These are phyloP conservation scores for Pheosia tremula DNA, from an alignment of 2,888 invertebrate genomes.

Conservation along the genomic window DNA sequence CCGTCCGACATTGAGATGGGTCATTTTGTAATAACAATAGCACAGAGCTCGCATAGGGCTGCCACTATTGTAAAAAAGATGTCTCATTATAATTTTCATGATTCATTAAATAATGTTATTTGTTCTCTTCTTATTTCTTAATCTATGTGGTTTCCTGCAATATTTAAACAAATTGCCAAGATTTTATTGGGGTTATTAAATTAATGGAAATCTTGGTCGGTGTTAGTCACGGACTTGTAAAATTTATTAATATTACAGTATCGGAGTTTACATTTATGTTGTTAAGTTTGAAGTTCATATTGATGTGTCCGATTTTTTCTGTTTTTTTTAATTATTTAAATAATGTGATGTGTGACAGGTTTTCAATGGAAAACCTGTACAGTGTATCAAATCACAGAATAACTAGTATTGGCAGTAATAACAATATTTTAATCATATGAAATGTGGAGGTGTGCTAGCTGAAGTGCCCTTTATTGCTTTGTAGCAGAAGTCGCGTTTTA, in stretches of 20 bases:
- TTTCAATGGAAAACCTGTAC: background rate
- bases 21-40: slow-evolving; percentile 81
- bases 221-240: slow-evolving; percentile 5
- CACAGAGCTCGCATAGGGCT: slow-evolving; percentile 56
- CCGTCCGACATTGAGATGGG: slow-evolving; percentile 81
- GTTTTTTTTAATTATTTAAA: slow-evolving; percentile 26
- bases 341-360: slow-evolving; percentile 13
- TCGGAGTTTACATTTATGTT: slow-evolving; percentile 46
- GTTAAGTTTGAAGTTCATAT: slow-evolving; percentile 31
- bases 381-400: background rate
- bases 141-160: slow-evolving; percentile 21
- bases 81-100: slow-evolving; percentile 14
- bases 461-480: no score
- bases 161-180: slow-evolving; percentile 21
- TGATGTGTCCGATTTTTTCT: slow-evolving; percentile 19
- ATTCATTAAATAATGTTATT: slow-evolving; percentile 22
- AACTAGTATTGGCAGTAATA: background rate
- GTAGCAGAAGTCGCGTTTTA: no score
- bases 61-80: slow-evolving; percentile 27
- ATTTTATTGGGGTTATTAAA: slow-evolving; percentile 15
- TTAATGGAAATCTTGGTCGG: slow-evolving; percentile 38
- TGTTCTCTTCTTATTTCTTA: background rate
- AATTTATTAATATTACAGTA: slow-evolving; percentile 40
- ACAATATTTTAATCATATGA: no score
- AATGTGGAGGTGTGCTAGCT: no score